Evolutionary conservation across 2,797 vertebrate genomes (phyloP).

Genomic region (Arctocebus calabarensis): DNA sequence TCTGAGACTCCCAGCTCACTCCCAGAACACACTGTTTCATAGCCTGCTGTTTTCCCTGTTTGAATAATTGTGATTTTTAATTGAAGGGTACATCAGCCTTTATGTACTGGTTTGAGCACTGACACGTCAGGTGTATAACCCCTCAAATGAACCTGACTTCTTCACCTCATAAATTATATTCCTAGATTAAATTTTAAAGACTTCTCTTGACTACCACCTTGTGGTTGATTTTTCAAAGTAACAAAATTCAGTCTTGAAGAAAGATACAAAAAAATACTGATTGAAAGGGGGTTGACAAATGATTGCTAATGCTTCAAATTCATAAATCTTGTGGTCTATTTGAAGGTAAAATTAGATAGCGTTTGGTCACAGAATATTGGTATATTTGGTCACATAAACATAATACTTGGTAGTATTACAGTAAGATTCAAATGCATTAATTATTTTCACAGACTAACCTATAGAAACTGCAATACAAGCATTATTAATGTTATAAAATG

Average conservation of each 20-base stretch:
- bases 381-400: neutral
- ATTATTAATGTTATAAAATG: neutral
- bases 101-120: constrained; percentile 56
- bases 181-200: constrained; percentile 71
- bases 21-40: neutral
- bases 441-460: neutral
- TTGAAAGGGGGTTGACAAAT: neutral
- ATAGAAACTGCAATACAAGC: neutral
- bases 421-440: constrained; percentile 30
- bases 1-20: neutral
- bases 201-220: constrained; percentile 87
- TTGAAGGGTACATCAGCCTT: constrained; percentile 50
- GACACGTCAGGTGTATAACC: constrained; percentile 51
- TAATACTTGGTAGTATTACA: neutral
- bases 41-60: neutral
- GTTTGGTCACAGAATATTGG: neutral
- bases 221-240: constrained; percentile 80
- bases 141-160: constrained; percentile 43
- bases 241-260: neutral
- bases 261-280: neutral
- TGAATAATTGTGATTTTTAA: constrained; percentile 69
- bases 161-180: neutral
- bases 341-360: neutral
- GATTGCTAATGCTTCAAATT: neutral
- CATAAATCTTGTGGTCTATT: neutral